Evolutionary conservation across 2,113 vertebrate species (phyloP), one percentile per base, ranked within the genome.

Genomic region (Pterocles burchelli): DNA sequence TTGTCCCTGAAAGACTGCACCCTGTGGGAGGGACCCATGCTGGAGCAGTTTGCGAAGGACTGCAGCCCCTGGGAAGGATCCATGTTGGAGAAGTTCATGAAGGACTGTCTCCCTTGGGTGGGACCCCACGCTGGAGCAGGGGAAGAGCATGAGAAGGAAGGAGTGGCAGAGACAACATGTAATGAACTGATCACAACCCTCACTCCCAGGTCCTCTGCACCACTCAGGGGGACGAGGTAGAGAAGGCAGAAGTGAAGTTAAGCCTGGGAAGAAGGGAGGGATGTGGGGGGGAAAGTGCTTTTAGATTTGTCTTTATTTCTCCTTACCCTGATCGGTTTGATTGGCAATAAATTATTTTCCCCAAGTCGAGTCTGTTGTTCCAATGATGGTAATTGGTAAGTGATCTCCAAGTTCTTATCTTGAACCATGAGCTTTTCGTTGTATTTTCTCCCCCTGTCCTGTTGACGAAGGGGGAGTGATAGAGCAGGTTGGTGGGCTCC

Each of bases 171-270:
- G 14, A 41, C 4, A 17, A 28, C 0, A 4, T 3, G 7, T 43
- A 10, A 52, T 6, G 16, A 51, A 71, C 15, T 45, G 20, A 63
- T 21, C 1, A 2, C 6, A 72, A 20, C 21, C 17, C 28, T 15
- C 9, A 5, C 19, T 71, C 43, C 17, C 20, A 5, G 3, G 20
- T 7, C 26, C 20, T 7, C 5, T 83, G 22, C 1, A 1, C 16
- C 1, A 1, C 36, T 7, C 3, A 2, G 3, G 0, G 10, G 29
- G 14, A 57, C 10, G 13, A 86, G 13, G 41, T 14, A 55, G 36
- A 51, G 20, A 61, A 71, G 3, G 10, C 4, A 7, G 17, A 14
- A 45, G 21, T 61, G 21, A 18, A 71, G 14, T 2, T 70, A 17
- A 70, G 38, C 19, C 16, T 4, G 3, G 26, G 38, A 87, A 62